These are phyloP conservation scores for Hypomesus transpacificus DNA, from an alignment of 2,113 vertebrate species.

Conservation along the genomic window DNA sequence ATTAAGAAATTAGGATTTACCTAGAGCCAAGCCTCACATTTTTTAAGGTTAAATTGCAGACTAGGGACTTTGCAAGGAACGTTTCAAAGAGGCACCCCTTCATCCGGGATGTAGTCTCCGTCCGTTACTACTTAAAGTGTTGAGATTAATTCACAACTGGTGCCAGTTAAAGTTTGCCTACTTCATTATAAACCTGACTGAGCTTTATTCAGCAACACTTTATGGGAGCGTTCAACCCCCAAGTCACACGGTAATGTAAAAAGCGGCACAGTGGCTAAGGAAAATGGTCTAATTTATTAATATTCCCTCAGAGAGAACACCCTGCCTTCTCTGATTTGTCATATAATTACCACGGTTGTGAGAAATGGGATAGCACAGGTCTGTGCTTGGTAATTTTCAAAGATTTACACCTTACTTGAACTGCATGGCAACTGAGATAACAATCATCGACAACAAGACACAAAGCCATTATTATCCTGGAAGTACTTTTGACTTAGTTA, in stretches of 20 bases:
- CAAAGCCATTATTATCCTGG: conserved; percentile 30
- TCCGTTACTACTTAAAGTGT: not conserved
- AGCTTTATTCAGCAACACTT: conserved; percentile 7
- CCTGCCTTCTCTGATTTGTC: not conserved
- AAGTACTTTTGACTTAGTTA: conserved; percentile 26
- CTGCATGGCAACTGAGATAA: conserved; percentile 24
- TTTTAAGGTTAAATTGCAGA: conserved; percentile 46
- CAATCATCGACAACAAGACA: conserved; percentile 12
- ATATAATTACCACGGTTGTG: not conserved
- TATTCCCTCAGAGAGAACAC: not conserved
- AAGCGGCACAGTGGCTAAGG: not conserved
- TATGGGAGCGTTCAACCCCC: conserved; percentile 14
- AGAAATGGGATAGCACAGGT: not conserved
- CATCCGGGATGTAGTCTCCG: no score
- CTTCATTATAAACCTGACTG: conserved; percentile 33
- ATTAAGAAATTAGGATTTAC: conserved; percentile 44
- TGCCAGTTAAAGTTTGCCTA: conserved; percentile 17
- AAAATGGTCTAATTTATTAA: not conserved
- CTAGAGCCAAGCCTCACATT: conserved; percentile 26
- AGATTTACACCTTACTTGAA: not conserved
- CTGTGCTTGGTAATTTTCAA: not conserved
- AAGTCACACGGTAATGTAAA: not conserved
- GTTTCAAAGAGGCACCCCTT: conserved; percentile 23
- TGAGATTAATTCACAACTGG: conserved; percentile 28
- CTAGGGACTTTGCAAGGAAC: conserved; percentile 13